Conservation (phyloP, 2,888 invertebrate species). For the Hartigia nigra region DNA sequence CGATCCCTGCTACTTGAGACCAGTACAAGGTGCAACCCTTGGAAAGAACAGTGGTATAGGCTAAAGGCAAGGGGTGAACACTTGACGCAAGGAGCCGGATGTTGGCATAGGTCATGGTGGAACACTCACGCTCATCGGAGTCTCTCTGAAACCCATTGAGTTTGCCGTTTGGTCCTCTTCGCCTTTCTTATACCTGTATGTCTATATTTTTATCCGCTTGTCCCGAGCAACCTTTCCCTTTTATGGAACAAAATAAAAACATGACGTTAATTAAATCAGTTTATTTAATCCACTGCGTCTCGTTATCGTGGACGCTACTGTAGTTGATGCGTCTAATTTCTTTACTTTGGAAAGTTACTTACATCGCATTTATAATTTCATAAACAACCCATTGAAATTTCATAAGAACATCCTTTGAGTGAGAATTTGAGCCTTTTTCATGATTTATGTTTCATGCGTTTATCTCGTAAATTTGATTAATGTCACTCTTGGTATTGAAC, state of each 20-base stretch:
- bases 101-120: constrained; percentile 48
- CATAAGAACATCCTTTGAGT: not conserved
- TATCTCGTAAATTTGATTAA: not conserved
- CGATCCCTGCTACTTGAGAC: constrained; percentile 26
- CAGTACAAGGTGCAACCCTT: constrained; percentile 24
- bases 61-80: constrained; percentile 27
- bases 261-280: constrained; percentile 28
- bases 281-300: constrained; percentile 31
- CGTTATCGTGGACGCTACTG: not conserved
- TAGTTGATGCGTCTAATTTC: not conserved
- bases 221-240: not conserved
- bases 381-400: not conserved
- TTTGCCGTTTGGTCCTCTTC: constrained; percentile 41
- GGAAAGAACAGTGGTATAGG: constrained; percentile 30
- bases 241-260: constrained; percentile 31
- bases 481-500: not conserved
- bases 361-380: not conserved
- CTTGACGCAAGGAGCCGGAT: constrained; percentile 43
- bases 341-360: not conserved
- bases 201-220: not conserved
- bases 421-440: not conserved
- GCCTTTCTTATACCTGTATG: constrained; percentile 16
- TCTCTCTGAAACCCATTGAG: constrained; percentile 47
- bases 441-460: not conserved
- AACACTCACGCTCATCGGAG: constrained; percentile 42